phyloP scores from a whole-genome alignment of 2,797 vertebrate species.

The Eidolon dupreanum region DNA sequence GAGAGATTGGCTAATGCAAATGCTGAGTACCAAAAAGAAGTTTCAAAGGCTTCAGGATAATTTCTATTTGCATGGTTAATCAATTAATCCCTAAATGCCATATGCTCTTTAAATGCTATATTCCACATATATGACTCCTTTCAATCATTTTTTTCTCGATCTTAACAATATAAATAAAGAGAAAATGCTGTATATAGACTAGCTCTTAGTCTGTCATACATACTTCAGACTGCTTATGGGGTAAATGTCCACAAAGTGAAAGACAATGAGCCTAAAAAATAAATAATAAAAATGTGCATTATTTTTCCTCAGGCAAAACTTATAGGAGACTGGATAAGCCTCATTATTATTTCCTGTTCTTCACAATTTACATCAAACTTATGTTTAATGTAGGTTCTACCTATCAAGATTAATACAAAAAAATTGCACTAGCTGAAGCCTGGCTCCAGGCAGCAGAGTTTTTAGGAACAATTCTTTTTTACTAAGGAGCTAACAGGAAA shows the following conservation, averaged over 20 bases:
- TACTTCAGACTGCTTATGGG: neutral
- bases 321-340: neutral
- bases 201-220: neutral
- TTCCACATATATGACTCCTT: neutral
- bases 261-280: neutral
- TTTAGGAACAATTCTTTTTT: conserved; percentile 39
- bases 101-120: neutral
- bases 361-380: conserved; percentile 28
- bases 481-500: neutral
- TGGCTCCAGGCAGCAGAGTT: neutral
- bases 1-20: neutral
- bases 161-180: neutral
- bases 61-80: neutral
- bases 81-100: neutral
- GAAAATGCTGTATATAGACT: neutral
- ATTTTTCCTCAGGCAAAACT: conserved; percentile 36
- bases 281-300: neutral
- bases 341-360: conserved; percentile 41
- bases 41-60: neutral
- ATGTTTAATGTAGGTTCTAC: neutral
- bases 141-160: neutral
- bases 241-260: neutral
- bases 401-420: neutral
- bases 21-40: neutral
- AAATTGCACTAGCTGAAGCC: neutral